Base-by-base conservation (phyloP, 1,140 invertebrate genomes). In the Aporrectodea caliginosa region DNA sequence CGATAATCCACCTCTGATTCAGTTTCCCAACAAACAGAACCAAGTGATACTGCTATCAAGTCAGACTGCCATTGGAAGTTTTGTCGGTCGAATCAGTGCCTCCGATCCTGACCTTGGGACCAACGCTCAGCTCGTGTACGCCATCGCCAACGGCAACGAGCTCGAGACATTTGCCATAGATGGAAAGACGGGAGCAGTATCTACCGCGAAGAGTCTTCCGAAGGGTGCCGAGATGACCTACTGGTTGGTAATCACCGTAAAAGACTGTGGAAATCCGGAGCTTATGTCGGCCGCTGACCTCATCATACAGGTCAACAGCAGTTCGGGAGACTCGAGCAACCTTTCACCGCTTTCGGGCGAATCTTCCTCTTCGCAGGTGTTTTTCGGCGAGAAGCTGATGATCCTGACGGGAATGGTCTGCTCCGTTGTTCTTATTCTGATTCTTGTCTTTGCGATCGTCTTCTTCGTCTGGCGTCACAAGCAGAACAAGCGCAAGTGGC, bases 81-180 rank as follows among this genome's bases (percentile, higher is more conserved):
- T 76, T 29, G 75, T 80, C 1, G 32, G 32, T 29, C 78, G 84
- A 91, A 92, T 96, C 1, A 91, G 92, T 16, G 96, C 96, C 0
- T 93, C 92, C 69, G 96, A 98, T 86, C 91, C 92, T 1, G 96
- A 98, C 87, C 91, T 93, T 82, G 94, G 93, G 12, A 87, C 91
- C 16, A 97, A 97, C 87, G 93, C 94, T 1, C 91, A 92, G 83
- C 91, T 98, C 69, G 89, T 94, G 27, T 99, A 98, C 87, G 95
- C 96, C 84, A 97, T 99, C 80, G 94, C 98, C 14, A 95, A 97
- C 85, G 95, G 96, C 0, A 98, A 98, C 89, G 94, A 94, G 78
- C 74, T 98, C 89, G 95, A 95, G 84, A 95, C 95, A 12, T 98
- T 98, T 86, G 93, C 93, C 79, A 96, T 99, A 83, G 94, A 95